Conservation (phyloP, 2,888 invertebrate genomes). For the Drosophila sordidapex region DNA sequence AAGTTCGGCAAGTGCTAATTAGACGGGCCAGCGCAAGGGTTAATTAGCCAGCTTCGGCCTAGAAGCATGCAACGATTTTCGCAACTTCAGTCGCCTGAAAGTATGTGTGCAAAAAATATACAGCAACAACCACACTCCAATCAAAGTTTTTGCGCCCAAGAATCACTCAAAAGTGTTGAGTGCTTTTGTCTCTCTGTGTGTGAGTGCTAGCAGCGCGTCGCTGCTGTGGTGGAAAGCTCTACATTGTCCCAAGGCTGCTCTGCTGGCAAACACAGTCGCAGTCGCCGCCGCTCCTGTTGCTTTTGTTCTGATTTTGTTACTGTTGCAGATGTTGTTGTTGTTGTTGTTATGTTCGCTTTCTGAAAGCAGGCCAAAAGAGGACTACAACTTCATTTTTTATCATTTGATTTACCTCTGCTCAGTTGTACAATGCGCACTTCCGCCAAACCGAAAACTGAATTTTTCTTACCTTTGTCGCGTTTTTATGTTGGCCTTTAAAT, state of each 20-base stretch:
- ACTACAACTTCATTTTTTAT: constrained; percentile 73
- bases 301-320: constrained; percentile 28
- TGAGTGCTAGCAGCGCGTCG: not conserved
- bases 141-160: not conserved
- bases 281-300: constrained; percentile 23
- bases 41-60: constrained; percentile 34
- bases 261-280: not conserved
- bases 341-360: constrained; percentile 20
- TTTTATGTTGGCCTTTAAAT: constrained; percentile 40
- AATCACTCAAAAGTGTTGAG: constrained; percentile 14
- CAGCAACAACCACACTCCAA: not conserved
- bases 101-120: constrained; percentile 24
- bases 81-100: constrained; percentile 36
- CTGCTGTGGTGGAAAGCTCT: constrained; percentile 12
- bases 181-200: not conserved
- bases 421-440: constrained; percentile 76
- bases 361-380: constrained; percentile 34
- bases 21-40: constrained; percentile 38
- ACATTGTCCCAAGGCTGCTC: constrained; percentile 62
- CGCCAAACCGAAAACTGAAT: constrained; percentile 60
- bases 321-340: constrained; percentile 13
- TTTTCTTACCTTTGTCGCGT: constrained; percentile 48
- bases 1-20: constrained; percentile 32
- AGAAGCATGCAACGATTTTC: constrained; percentile 45
- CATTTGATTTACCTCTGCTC: constrained; percentile 75